These are phyloP conservation scores for Dendrocincla tyrannina DNA, from an alignment of 2,797 vertebrate genomes.

Conservation along the genomic window DNA sequence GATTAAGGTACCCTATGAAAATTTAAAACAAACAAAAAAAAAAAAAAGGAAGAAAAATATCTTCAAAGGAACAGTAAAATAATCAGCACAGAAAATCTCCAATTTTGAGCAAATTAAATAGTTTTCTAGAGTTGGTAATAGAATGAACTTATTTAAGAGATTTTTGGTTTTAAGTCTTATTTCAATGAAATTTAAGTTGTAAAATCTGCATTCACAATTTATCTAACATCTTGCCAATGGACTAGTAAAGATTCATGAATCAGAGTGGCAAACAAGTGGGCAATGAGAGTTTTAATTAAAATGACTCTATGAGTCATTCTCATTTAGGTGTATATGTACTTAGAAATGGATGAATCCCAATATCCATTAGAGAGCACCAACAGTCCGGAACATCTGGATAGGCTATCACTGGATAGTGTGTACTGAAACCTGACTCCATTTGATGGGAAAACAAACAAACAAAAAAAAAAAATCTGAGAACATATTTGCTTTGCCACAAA, in stretches of 20 bases:
- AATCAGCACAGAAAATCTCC: neutral
- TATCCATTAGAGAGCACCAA: constrained; percentile 3
- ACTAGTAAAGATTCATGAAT: neutral
- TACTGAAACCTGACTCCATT: neutral
- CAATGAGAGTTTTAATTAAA: constrained; percentile 55
- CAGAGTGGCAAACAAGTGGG: neutral
- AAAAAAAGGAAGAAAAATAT: neutral
- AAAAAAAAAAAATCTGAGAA: neutral
- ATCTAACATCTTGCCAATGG: neutral
- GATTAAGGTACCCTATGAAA: neutral
- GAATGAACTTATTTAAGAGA: neutral
- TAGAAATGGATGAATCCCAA: constrained; percentile 18
- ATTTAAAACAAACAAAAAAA: neutral
- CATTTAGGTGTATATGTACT: constrained; percentile 4
- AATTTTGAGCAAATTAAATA: neutral
- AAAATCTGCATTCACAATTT: neutral
- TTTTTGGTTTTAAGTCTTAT: neutral
- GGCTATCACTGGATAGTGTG: neutral
- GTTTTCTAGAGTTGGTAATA: neutral
- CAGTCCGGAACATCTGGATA: neutral
- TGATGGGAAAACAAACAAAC: neutral
- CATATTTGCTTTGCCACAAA: neutral
- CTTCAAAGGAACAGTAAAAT: neutral
- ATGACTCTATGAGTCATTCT: constrained; percentile 33
- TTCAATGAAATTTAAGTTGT: neutral